phyloP scores from a whole-genome alignment of 2,888 invertebrate genomes.

The Megalurothrips usitatus region DNA sequence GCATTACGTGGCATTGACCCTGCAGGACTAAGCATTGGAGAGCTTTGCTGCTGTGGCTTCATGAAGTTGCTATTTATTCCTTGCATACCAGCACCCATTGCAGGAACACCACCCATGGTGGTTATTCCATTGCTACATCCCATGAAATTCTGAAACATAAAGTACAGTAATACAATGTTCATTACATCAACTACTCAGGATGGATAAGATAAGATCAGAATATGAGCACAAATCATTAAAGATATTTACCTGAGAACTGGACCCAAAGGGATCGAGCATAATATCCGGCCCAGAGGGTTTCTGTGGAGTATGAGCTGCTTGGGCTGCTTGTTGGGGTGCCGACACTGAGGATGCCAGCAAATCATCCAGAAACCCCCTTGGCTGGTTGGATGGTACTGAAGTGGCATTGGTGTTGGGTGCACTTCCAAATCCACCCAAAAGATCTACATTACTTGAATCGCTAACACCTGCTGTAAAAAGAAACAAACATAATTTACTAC shows the following conservation, averaged over 20 bases:
- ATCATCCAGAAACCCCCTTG: neutral
- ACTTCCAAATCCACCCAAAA: constrained; percentile 54
- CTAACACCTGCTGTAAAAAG: constrained; percentile 15
- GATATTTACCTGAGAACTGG: constrained; percentile 41
- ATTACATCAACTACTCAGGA: neutral
- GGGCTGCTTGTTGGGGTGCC: neutral
- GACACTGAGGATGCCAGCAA: neutral
- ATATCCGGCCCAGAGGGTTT: constrained; percentile 38
- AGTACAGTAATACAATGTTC: neutral
- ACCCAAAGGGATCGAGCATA: constrained; percentile 64
- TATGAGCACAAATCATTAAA: neutral
- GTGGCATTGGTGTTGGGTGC: constrained; percentile 29
- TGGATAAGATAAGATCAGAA: neutral
- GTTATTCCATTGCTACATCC: neutral
- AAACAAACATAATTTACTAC: neutral
- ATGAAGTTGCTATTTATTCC: constrained; percentile 40
- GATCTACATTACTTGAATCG: constrained; percentile 54
- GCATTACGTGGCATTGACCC: constrained; percentile 46
- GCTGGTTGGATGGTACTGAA: constrained; percentile 1
- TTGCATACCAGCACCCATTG: constrained; percentile 32
- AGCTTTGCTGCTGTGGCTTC: constrained; percentile 13
- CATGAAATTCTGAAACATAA: neutral
- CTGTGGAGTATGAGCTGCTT: neutral
- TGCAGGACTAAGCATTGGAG: constrained; percentile 24
- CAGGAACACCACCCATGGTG: neutral